phyloP scores from a whole-genome alignment of 1,140 invertebrate species.

The Psilanteris sp. region DNA sequence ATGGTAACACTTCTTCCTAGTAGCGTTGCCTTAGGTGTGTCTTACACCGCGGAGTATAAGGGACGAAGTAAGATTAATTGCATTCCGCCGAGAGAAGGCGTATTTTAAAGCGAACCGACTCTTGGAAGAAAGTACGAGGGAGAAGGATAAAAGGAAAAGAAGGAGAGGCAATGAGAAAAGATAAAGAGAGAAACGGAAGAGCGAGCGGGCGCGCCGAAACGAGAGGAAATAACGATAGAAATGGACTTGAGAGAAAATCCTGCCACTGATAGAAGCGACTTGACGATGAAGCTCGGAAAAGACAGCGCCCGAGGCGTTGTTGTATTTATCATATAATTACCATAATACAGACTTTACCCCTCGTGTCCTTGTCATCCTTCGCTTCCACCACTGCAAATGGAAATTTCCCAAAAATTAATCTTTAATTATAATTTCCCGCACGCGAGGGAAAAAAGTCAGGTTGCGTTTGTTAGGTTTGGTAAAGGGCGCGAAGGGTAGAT shows the following conservation, averaged over 20 bases:
- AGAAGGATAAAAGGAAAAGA: too few species aligned
- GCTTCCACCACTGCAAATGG: slow-evolving; percentile 76
- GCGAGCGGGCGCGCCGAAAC: slow-evolving; percentile 46
- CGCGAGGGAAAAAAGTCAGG: slow-evolving; percentile 1
- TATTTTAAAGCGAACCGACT: slow-evolving; percentile 78
- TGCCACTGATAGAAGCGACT: slow-evolving; percentile 72
- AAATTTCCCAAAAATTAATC: slow-evolving; percentile 74
- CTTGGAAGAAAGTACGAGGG: slow-evolving; percentile 40
- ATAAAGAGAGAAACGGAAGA: slow-evolving; percentile 35
- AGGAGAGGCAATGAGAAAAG: slow-evolving; percentile 6
- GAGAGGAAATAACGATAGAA: slow-evolving; percentile 63
- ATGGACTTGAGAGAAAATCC: slow-evolving; percentile 70
- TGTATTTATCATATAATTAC: slow-evolving; percentile 81
- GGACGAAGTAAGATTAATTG: slow-evolving; percentile 79
- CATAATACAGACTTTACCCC: slow-evolving; percentile 77
- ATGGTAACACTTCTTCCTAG: slow-evolving; percentile 77
- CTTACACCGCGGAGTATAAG: slow-evolving; percentile 59
- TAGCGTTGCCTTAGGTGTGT: slow-evolving; percentile 58
- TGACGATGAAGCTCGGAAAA: slow-evolving; percentile 67
- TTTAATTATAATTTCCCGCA: slow-evolving; percentile 50
- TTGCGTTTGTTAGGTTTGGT: neutral
- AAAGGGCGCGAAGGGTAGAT: too few species aligned
- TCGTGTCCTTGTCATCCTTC: slow-evolving; percentile 63
- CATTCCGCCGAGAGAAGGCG: slow-evolving; percentile 76
- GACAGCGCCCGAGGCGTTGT: slow-evolving; percentile 76